Percentiles rank a stretch among this genome's conserved stretches.
Conservation (phyloP, 2,797 vertebrate species). For the Morelia viridis region DNA sequence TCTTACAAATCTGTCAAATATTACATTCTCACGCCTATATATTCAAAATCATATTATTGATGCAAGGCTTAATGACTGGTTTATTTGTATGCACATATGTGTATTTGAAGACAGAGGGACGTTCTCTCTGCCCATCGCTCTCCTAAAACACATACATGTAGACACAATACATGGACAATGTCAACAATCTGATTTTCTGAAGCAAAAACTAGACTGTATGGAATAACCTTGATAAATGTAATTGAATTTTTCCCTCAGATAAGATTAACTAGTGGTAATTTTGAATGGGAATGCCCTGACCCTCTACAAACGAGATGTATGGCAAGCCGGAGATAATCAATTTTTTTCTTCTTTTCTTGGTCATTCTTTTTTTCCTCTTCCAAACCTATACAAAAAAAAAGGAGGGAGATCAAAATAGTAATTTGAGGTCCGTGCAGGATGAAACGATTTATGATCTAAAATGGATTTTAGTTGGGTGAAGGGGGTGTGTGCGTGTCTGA, state of each 20-base stretch:
- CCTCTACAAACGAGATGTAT: constrained; percentile 83
- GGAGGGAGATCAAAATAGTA: constrained; percentile 70
- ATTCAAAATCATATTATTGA: constrained; percentile 74
- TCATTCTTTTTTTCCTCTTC: neutral
- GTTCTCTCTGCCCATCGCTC: too few species aligned
- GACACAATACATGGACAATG: constrained; percentile 65
- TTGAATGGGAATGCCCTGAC: constrained; percentile 82
- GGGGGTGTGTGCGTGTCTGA: constrained; percentile 59
- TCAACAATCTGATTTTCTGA: constrained; percentile 70
- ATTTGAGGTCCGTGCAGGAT: constrained; percentile 72
- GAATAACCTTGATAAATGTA: constrained; percentile 97
- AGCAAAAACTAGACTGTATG: constrained; percentile 80
- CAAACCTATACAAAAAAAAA: constrained; percentile 50
- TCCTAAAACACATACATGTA: neutral
- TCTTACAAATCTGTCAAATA: constrained; percentile 83
- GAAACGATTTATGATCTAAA: constrained; percentile 74
- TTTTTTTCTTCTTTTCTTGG: constrained; percentile 60
- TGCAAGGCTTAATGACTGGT: constrained; percentile 79
- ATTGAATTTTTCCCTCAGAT: constrained; percentile 93
- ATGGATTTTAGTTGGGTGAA: constrained; percentile 27
- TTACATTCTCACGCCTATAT: constrained; percentile 79
- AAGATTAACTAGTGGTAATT: constrained; percentile 95
- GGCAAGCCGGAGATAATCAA: constrained; percentile 84
- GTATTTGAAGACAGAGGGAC: constrained; percentile 48
- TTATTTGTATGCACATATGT: constrained; percentile 51